A percentile compares a stretch with the other conserved stretches of the same genome.
phyloP scores from a whole-genome alignment of 2,888 invertebrate species.

The Masnerella sp. region DNA sequence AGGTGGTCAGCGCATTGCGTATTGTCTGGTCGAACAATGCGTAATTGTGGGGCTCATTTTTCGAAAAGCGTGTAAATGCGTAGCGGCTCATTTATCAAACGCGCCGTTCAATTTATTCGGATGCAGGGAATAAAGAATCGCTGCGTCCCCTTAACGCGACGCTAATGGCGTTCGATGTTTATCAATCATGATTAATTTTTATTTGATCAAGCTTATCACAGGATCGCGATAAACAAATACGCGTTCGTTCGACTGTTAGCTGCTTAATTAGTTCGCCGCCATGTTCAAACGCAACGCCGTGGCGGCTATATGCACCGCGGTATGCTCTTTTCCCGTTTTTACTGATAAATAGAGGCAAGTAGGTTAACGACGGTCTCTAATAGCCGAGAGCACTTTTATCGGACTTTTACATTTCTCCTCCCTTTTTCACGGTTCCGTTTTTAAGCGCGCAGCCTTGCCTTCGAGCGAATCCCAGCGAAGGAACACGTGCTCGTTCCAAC shows the following conservation, averaged over 20 bases:
- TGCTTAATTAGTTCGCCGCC: constrained; percentile 26
- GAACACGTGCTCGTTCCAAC: constrained; percentile 23
- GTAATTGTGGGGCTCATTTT: constrained; percentile 28
- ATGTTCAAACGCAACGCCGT: constrained; percentile 25
- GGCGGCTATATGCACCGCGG: constrained; percentile 4
- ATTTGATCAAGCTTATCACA: constrained; percentile 1
- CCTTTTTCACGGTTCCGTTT: constrained; percentile 25
- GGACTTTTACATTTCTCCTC: constrained; percentile 38
- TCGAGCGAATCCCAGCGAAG: constrained; percentile 19
- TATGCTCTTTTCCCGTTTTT: constrained; percentile 36
- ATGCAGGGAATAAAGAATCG: constrained; percentile 21
- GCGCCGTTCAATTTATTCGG: constrained; percentile 18
- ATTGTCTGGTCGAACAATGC: constrained; percentile 20
- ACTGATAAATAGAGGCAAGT: constrained; percentile 50
- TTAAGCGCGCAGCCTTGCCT: constrained; percentile 27
- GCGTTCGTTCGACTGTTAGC: constrained; percentile 11
- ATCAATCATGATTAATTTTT: constrained; percentile 21
- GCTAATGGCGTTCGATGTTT: constrained; percentile 14
- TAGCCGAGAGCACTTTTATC: constrained; percentile 44
- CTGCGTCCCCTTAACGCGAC: constrained; percentile 1
- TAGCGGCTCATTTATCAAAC: constrained; percentile 22
- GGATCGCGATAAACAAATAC: constrained; percentile 19
- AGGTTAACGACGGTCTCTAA: constrained; percentile 47
- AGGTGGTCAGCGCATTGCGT: constrained; percentile 2
- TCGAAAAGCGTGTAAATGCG: constrained; percentile 24